These are phyloP conservation scores for Motacilla alba DNA, from an alignment of 2,113 vertebrate species.

Conservation along the genomic window DNA sequence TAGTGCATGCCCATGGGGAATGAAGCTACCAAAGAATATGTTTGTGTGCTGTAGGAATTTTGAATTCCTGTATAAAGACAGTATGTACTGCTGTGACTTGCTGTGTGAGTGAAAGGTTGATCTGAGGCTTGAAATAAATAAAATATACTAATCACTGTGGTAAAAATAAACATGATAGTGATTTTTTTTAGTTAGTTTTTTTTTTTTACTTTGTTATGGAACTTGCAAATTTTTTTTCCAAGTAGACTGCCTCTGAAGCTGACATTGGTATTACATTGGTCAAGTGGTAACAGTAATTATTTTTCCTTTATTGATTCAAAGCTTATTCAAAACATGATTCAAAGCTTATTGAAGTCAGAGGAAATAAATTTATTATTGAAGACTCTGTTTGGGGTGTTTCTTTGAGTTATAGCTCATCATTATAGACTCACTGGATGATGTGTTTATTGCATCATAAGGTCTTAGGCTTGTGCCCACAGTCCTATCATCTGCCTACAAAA, in stretches of 20 bases:
- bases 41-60: background rate
- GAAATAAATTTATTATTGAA: background rate
- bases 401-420: background rate
- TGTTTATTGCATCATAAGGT: background rate
- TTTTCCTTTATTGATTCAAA: background rate
- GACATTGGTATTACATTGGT: background rate
- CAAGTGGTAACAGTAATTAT: background rate
- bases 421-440: background rate
- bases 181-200: background rate
- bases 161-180: background rate
- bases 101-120: background rate
- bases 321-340: background rate
- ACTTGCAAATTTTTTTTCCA: background rate
- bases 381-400: background rate
- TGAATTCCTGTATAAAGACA: background rate
- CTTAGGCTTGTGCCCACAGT: background rate
- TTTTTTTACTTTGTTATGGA: background rate
- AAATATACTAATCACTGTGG: background rate
- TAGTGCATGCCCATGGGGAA: background rate
- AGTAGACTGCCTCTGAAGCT: background rate
- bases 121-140: background rate
- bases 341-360: background rate
- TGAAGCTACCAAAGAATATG: background rate
- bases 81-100: background rate
- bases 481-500: background rate